phyloP scores from a whole-genome alignment of 2,888 invertebrate genomes.

The Acleris literana region DNA sequence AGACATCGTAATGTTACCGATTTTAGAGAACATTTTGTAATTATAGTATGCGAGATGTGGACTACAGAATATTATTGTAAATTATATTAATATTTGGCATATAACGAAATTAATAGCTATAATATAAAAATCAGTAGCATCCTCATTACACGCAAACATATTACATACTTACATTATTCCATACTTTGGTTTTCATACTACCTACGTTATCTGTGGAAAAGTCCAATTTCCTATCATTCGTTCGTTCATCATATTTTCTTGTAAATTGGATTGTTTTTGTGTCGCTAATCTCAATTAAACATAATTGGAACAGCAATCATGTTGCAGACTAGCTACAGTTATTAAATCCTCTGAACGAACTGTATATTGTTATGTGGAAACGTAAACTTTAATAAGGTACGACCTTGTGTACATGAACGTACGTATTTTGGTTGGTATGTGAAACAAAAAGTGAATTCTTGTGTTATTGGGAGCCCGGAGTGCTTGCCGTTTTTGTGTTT shows the following conservation, averaged over 20 bases:
- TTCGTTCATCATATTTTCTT: constrained; percentile 58
- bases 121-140: no score
- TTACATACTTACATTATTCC: no score
- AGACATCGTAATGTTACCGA: no score
- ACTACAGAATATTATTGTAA: no score
- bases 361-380: constrained; percentile 43
- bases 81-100: no score
- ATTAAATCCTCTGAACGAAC: constrained; percentile 42
- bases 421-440: constrained; percentile 65
- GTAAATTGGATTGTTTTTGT: constrained; percentile 71
- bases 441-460: constrained; percentile 51
- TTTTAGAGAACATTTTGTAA: no score
- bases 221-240: constrained; percentile 38
- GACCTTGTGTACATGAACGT: constrained; percentile 66
- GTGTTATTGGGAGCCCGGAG: constrained; percentile 31
- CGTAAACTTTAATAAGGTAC: constrained; percentile 50
- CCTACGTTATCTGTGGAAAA: constrained; percentile 30
- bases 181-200: not conserved
- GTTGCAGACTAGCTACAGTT: constrained; percentile 40
- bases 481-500: constrained; percentile 39
- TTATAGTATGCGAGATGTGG: no score
- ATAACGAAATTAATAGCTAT: no score
- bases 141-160: no score
- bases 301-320: constrained; percentile 43
- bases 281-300: constrained; percentile 46